These are phyloP conservation scores for Rhodinocichla rosea DNA, from an alignment of 2,113 vertebrate species.

Conservation along the genomic window DNA sequence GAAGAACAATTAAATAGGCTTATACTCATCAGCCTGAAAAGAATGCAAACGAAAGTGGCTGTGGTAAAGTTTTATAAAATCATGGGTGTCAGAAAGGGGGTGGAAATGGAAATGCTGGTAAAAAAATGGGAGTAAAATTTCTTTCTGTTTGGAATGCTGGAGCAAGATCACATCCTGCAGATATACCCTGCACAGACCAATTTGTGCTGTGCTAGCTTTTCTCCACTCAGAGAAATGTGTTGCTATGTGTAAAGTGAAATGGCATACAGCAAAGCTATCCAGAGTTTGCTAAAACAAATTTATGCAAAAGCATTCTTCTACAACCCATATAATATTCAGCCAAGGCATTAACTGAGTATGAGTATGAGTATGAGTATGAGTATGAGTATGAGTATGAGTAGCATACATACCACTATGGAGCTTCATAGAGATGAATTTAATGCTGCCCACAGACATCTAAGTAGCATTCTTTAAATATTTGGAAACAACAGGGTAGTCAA, in stretches of 20 bases:
- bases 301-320: background rate
- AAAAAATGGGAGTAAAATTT: background rate
- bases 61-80: background rate
- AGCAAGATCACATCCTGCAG: rapidly evolving
- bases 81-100: background rate
- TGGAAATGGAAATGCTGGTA: background rate
- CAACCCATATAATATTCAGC: background rate
- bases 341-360: background rate
- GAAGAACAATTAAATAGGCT: background rate
- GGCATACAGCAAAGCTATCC: background rate
- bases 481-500: background rate
- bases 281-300: background rate
- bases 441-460: background rate
- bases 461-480: background rate
- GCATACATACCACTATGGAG: background rate
- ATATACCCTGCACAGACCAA: background rate
- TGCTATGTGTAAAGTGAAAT: background rate
- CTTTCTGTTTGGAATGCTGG: background rate
- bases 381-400: too few relatives aligned
- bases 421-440: background rate
- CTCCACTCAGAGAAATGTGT: background rate
- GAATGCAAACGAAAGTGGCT: background rate
- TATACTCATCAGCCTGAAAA: background rate
- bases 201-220: background rate
- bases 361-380: background rate